Evolutionary conservation across 2,113 vertebrate species (phyloP).

Genomic region (Pelecanus crispus): DNA sequence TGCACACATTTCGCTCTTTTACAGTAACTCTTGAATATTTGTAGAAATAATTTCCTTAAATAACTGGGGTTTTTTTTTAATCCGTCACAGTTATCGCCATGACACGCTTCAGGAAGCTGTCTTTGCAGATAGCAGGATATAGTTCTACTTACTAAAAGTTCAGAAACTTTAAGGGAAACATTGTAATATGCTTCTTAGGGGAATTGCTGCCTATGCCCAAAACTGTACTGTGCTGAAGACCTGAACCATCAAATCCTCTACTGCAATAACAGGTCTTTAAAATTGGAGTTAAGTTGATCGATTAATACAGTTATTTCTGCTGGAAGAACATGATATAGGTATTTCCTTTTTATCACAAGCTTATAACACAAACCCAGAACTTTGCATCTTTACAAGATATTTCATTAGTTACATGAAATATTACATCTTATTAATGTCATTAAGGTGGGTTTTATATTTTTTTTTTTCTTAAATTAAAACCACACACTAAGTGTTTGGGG

Average conservation of each 20-base stretch:
- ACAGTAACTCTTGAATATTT: neutral
- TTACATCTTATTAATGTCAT: neutral
- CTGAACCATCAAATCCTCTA: neutral
- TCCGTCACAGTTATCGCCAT: neutral
- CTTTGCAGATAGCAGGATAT: neutral
- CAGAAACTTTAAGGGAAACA: neutral
- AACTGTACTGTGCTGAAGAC: neutral
- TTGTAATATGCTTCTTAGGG: neutral
- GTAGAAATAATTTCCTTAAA: neutral
- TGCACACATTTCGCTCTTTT: neutral
- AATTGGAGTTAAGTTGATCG: neutral
- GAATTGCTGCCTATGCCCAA: neutral
- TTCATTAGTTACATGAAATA: neutral
- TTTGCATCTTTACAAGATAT: neutral
- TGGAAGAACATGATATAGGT: neutral
- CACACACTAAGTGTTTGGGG: neutral
- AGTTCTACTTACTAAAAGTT: neutral
- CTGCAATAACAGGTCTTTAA: neutral
- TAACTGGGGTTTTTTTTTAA: neutral
- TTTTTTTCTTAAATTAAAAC: neutral
- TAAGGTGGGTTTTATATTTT: neutral
- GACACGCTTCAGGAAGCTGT: neutral
- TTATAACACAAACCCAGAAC: neutral
- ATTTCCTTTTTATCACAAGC: neutral
- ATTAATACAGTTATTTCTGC: neutral